phyloP scores from a whole-genome alignment of 2,797 vertebrate species.

The Scarus forsteni region DNA sequence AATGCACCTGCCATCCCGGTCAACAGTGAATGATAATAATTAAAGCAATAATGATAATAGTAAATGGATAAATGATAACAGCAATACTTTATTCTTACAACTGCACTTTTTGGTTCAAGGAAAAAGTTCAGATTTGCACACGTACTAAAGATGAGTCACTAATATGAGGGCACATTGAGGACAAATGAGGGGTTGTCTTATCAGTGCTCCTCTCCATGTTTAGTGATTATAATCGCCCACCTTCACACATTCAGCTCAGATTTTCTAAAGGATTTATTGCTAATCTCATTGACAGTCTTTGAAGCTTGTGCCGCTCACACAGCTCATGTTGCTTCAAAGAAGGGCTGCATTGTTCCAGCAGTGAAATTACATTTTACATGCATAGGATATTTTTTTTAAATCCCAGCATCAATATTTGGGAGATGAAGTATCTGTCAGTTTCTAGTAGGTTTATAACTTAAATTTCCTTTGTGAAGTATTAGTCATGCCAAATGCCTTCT shows the following conservation, averaged over 20 bases:
- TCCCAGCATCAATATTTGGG: slow-evolving; percentile 39
- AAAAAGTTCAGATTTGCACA: too few species aligned
- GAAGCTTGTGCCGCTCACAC: slow-evolving; percentile 1
- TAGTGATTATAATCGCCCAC: not conserved
- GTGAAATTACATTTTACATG: slow-evolving; percentile 52
- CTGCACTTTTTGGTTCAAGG: too few species aligned
- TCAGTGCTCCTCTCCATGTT: not conserved
- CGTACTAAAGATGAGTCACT: too few species aligned
- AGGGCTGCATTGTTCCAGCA: not conserved
- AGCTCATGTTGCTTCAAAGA: slow-evolving; percentile 16
- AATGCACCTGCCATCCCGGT: too few species aligned
- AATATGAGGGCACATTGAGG: not conserved
- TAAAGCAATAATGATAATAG: too few species aligned
- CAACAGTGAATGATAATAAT: too few species aligned
- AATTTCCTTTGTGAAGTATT: slow-evolving; percentile 50
- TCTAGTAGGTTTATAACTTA: slow-evolving; percentile 50
- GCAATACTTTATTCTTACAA: too few species aligned
- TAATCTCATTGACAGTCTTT: slow-evolving; percentile 17
- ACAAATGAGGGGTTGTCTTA: not conserved
- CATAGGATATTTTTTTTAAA: slow-evolving; percentile 38
- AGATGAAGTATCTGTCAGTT: slow-evolving; percentile 42
- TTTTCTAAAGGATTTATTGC: slow-evolving; percentile 6
- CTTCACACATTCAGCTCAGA: not conserved
- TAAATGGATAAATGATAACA: too few species aligned
- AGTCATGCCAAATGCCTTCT: slow-evolving; percentile 35